These are phyloP conservation scores for Pseudocheirus occidentalis DNA, from an alignment of 2,797 vertebrate genomes.

Conservation along the genomic window DNA sequence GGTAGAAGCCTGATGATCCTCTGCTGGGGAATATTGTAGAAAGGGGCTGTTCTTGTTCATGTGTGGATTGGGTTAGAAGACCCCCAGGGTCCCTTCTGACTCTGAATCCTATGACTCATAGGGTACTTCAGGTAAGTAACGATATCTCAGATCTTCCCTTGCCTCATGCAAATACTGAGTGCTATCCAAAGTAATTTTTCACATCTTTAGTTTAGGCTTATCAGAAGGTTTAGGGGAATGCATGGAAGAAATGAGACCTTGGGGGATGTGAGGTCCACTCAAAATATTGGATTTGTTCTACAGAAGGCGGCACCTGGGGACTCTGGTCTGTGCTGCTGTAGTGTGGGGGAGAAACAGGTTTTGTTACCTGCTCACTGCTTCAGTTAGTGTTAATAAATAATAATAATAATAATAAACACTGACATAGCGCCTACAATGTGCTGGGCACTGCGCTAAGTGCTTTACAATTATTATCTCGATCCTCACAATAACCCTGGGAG, in stretches of 20 bases:
- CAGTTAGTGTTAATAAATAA: neutral
- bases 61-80: neutral
- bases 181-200: neutral
- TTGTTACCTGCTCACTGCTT: neutral
- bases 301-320: neutral
- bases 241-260: neutral
- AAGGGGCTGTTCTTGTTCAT: neutral
- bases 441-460: neutral
- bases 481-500: neutral
- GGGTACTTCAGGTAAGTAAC: neutral
- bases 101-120: neutral
- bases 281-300: neutral
- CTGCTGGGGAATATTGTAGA: neutral
- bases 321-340: neutral
- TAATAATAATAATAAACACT: neutral
- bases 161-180: neutral
- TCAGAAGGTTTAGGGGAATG: neutral
- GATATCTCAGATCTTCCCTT: neutral
- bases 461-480: neutral
- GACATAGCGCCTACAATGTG: neutral
- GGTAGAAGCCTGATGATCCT: neutral
- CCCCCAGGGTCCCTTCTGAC: neutral
- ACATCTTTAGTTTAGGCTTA: neutral
- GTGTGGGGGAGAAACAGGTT: neutral
- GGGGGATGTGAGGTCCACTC: neutral